Evolutionary conservation across 2,888 invertebrate species (phyloP).

Genomic region (Deilephila elpenor): DNA sequence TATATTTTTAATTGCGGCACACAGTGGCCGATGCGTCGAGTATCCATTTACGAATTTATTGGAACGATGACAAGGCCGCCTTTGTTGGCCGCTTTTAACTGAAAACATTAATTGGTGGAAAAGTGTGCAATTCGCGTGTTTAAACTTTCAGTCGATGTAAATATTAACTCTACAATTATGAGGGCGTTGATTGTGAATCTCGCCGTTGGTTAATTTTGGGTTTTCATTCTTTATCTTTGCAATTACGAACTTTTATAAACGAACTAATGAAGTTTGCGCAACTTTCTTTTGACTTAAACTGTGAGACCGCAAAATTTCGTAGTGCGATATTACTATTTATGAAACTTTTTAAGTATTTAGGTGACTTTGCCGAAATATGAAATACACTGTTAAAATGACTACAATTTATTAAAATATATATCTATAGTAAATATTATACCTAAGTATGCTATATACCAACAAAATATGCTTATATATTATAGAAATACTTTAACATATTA

Average conservation of each 20-base stretch:
- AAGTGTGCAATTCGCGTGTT: conserved; percentile 78
- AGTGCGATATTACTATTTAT: not conserved
- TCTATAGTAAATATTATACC: too few relatives aligned
- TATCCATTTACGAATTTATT: conserved; percentile 78
- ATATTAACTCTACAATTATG: conserved; percentile 76
- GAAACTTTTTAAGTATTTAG: not conserved
- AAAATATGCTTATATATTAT: too few relatives aligned
- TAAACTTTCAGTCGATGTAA: conserved; percentile 70
- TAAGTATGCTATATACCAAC: too few relatives aligned
- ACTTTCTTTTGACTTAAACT: conserved; percentile 13
- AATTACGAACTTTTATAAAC: conserved; percentile 32
- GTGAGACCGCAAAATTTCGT: not conserved
- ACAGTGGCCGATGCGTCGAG: conserved; percentile 72
- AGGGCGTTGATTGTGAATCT: conserved; percentile 66
- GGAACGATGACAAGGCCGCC: conserved; percentile 66
- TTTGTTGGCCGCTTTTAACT: conserved; percentile 76
- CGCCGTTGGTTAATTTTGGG: conserved; percentile 53
- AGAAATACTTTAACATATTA: too few relatives aligned
- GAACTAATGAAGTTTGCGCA: conserved; percentile 13
- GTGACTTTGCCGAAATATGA: not conserved
- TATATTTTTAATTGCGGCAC: conserved; percentile 83
- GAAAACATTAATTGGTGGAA: conserved; percentile 78
- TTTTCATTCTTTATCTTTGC: conserved; percentile 46
- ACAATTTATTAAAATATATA: too few relatives aligned
- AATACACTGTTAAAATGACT: too few relatives aligned